Base-by-base conservation (phyloP, 1,140 invertebrate species). In the Stegodyphus dumicola region DNA sequence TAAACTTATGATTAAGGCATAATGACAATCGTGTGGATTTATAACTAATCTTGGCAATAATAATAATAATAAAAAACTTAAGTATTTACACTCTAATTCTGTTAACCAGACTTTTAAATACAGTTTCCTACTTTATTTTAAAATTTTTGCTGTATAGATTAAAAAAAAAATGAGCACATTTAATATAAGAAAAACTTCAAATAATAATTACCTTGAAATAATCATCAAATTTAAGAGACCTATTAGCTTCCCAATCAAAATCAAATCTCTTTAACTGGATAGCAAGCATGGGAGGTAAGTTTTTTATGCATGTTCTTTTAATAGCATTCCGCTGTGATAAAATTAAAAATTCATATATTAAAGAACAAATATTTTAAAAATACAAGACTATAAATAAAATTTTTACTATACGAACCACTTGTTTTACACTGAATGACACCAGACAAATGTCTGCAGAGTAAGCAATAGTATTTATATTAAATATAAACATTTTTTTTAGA, bases 211-310 rank as follows among this genome's bases (percentile, higher is more conserved):
- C 89, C 88, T 90, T 92, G 91, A 93, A 94, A 88, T 93, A 93
- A 88, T 93, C 93, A 90, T 94, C 93, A 89, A 92, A 93, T 88
- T 93, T 93, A 79, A 93, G 90, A 77, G 93, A 91, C 90, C 92
- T 90, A 88, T 92, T 92, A 85, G 92, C 91, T 89, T 93, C 93
- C 92, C 93, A 93, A 88, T 93, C 93, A 89, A 93, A 94, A 87
- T 92, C 92, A 90, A 93, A 93, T 67, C 93, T 88, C 89, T 93
- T 93, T 18, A 93, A 89, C 88, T 93, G 93, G 86, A 94, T 93
- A 65, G 92, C 92, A 77, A 93, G 88, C n/a, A 92, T 91, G 75
- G 90, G 90, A 69, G 93, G 93, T n/a, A 93, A 90, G 75, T 91
- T 92, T 87, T 92, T 92, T 86, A 93, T 93, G 88, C 92, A 92